Conservation (phyloP, 2,797 vertebrate species). For the Poeciliopsis turneri region DNA sequence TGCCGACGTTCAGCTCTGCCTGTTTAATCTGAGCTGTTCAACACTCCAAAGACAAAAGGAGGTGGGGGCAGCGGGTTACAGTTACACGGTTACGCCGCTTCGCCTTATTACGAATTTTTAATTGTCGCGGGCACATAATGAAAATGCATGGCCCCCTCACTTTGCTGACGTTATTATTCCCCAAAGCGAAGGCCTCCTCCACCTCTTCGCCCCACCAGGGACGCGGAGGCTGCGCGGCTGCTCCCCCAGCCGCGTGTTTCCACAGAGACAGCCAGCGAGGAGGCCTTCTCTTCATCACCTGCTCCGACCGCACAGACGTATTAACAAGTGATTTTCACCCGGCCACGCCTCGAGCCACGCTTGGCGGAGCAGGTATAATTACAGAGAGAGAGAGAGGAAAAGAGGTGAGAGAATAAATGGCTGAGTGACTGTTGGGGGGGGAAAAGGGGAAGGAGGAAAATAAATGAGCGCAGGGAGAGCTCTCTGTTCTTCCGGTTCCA, state of each 20-base stretch:
- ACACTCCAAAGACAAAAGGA: slow-evolving; percentile 13
- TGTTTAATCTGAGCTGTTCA: slow-evolving; percentile 12
- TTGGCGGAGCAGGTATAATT: slow-evolving; percentile 79
- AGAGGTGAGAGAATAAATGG: slow-evolving; percentile 35
- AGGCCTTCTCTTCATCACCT: slow-evolving; percentile 77
- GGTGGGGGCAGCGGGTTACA: neutral
- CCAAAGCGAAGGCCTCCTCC: slow-evolving; percentile 49
- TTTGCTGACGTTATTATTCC: slow-evolving; percentile 35
- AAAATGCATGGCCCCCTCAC: slow-evolving; percentile 51
- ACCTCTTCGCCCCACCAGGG: slow-evolving; percentile 60
- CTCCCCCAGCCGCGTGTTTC: slow-evolving; percentile 81
- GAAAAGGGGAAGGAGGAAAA: slow-evolving; percentile 41
- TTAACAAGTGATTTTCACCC: slow-evolving; percentile 72
- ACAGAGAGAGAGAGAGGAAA: slow-evolving; percentile 35
- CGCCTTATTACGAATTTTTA: slow-evolving; percentile 35
- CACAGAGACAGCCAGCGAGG: slow-evolving; percentile 79
- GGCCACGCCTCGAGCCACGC: slow-evolving; percentile 73
- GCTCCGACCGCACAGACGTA: slow-evolving; percentile 70
- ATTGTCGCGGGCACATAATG: slow-evolving; percentile 53
- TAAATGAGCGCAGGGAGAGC: slow-evolving; percentile 39
- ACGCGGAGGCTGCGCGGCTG: slow-evolving; percentile 66
- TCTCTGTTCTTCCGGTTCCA: slow-evolving; percentile 42
- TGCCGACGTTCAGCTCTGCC: neutral
- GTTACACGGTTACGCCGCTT: slow-evolving; percentile 22
- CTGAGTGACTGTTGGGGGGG: slow-evolving; percentile 14